Evolutionary conservation across 2,888 invertebrate genomes (phyloP), one percentile per base, ranked within the genome.

Genomic region (Tridacna crocea): DNA sequence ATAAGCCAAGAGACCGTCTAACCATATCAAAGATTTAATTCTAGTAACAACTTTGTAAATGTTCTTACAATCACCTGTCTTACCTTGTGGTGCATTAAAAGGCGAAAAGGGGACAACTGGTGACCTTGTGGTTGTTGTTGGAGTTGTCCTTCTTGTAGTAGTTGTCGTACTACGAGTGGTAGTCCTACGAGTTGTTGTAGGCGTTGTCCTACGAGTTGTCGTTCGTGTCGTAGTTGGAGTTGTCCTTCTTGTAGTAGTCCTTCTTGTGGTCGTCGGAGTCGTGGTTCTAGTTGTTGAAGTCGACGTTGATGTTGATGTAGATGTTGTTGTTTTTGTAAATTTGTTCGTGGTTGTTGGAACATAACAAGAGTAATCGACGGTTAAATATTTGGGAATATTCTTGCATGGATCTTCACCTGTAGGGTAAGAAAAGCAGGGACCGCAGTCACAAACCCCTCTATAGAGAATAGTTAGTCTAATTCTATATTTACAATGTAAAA

Each of bases 381-480:
- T 85, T 22, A 89, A 66, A 65, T 89, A 89, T 66, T 89, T 89
- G 0, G 88, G 86, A 15, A 87, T 82, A 46, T 75, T 82, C 0
- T 80, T 80, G 75, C 89, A 89, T 15, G 89, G 89, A 72, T 89
- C 85, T 70, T 89, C 89, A 22, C 88, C 88, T 85, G 77, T 12
- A 80, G 55, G 17, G 0, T 22, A 51, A 46, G 66, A 27, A 22
- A 61, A n/a, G 4, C 55, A 55, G 8, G 8, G 36, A 36, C 36
- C 3, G 36, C 36, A 36, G 2, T 36, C 36, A 36, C 36, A 4
- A 36, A 36, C 36, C 36, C 2, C 8, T 36, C 36, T 8, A 8
- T 2, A 36, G 8, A 36, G 36, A 36, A 36, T 36, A 36, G 3
- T 36, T 36, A 36, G 36, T 36, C 36, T 36, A 36, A 36, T 36